phyloP scores from a whole-genome alignment of 2,113 vertebrate genomes.

The Plestiodon gilberti region DNA sequence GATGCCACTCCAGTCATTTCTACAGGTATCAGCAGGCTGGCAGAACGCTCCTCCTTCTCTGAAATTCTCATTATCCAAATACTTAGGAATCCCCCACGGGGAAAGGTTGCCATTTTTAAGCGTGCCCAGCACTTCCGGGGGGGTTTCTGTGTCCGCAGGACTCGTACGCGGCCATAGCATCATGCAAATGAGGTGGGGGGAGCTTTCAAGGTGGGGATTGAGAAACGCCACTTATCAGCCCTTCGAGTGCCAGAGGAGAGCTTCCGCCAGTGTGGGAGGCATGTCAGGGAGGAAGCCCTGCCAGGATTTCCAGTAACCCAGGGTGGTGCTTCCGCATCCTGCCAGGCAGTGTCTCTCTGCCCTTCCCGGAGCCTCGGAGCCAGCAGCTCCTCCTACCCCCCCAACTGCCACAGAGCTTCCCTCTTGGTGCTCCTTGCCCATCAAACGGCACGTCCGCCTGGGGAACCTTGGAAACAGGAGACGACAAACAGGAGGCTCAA shows the following conservation, averaged over 20 bases:
- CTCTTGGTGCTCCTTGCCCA: background rate
- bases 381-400: background rate
- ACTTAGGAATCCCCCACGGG: background rate
- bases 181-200: background rate
- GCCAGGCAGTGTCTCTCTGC: background rate
- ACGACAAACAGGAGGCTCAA: background rate
- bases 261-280: background rate
- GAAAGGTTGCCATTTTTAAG: too few species aligned
- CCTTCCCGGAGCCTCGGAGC: background rate
- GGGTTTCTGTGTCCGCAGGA: too few species aligned
- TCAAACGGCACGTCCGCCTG: accelerated
- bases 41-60: background rate
- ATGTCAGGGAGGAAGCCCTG: background rate
- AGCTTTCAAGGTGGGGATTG: background rate
- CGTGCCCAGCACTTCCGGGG: background rate
- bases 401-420: background rate
- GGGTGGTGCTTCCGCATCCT: background rate
- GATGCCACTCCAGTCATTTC: too few species aligned
- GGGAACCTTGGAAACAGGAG: too few species aligned
- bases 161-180: background rate
- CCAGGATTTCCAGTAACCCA: background rate
- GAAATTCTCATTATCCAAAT: background rate
- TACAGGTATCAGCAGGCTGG: background rate
- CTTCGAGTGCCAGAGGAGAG: background rate
- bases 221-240: background rate